Evolutionary conservation across 64 coral and sea anemone species (phyloP), one percentile per base, ranked within the genome.

Genomic region (Acropora tenuis): DNA sequence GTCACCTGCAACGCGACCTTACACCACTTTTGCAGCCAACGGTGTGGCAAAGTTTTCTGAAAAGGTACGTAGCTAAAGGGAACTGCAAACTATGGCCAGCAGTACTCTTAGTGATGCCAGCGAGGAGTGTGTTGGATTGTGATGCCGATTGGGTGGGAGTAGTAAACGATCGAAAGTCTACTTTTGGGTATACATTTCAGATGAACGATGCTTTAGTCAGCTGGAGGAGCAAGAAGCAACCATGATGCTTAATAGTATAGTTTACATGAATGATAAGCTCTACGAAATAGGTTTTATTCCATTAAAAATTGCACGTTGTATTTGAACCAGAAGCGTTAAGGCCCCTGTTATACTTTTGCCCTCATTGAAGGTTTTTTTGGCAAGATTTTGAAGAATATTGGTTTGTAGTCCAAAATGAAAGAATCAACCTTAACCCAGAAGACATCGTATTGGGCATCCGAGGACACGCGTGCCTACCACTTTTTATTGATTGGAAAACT

Each of bases 91-190:
- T 48, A 55, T 55, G 92, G 92, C 78, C 80, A 87, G 72, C 89
- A 73, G 6, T 95, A 91, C 65, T 76, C 75, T 30, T 48, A 84
- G 74, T 52, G 75, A 91, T 65, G 89, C 12, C 15, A 77, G 20
- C n/a, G 41, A 69, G 71, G 73, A 87, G 19, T 91, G 88, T 80
- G 89, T 95, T 49, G 93, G 93, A 86, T 95, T 75, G 73, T 59
- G 93, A 95, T 79, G 88, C 93, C 77, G 93, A 94, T 73, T 90
- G 93, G 93, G 93, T 73, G 77, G 93, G 93, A 65, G 93, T 90
- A 20, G 4, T 77, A 11, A 80, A 88, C 63, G 83, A 95, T 79
- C 87, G 88, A 68, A 94, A 90, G 75, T 94, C 93, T 41, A 87
- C 88, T 49, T 89, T 82, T 47, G 93, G 88, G 8, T 94, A 94